Percentiles rank a stretch among this genome's conserved stretches.
Evolutionary conservation across 1,140 invertebrate species (phyloP).

Genomic region (Cylas formicarius): DNA sequence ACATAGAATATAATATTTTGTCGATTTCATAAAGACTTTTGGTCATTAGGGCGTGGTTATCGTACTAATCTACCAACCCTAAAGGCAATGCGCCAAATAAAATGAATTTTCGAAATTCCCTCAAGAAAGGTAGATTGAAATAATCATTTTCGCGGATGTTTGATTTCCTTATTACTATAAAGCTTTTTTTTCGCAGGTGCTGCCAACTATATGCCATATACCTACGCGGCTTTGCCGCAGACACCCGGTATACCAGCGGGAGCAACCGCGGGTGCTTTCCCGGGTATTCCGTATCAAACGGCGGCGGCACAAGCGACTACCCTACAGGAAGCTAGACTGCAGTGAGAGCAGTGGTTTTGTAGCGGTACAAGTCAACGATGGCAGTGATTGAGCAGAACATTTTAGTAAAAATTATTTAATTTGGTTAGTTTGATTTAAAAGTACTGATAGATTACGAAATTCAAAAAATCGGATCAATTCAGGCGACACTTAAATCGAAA

Average conservation of each 20-base stretch:
- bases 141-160: neutral
- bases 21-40: too few species aligned
- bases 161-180: neutral
- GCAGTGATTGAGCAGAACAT: constrained; percentile 1
- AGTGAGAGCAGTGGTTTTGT: constrained; percentile 33
- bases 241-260: constrained; percentile 49
- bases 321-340: constrained; percentile 52
- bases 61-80: too few species aligned
- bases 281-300: constrained; percentile 56
- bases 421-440: neutral
- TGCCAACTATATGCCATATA: constrained; percentile 64
- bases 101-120: too few species aligned
- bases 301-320: constrained; percentile 45
- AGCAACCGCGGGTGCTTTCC: constrained; percentile 46
- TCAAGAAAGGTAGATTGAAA: too few species aligned
- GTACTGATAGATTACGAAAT: neutral
- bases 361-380: neutral
- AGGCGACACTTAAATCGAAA: neutral
- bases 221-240: constrained; percentile 56
- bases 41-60: too few species aligned
- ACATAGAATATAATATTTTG: too few species aligned
- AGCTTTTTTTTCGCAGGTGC: constrained; percentile 38
- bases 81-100: too few species aligned
- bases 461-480: neutral
- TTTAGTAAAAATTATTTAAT: constrained; percentile 1